These are phyloP conservation scores for Fissipunctia ypsillon DNA, from an alignment of 2,888 invertebrate species.

Conservation along the genomic window DNA sequence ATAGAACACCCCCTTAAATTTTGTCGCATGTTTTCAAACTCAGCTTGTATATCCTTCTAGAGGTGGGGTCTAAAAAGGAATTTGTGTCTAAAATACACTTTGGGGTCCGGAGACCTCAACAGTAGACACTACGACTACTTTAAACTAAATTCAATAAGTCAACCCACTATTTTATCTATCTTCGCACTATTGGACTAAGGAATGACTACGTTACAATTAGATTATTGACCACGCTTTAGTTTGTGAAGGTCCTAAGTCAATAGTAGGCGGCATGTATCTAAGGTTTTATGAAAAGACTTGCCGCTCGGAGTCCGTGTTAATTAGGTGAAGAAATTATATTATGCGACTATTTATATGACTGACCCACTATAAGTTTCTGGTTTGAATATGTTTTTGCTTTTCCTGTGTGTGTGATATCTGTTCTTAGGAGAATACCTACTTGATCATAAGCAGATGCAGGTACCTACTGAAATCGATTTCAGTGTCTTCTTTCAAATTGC, in stretches of 20 bases:
- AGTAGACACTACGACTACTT: not conserved
- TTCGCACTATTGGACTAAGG: conserved; percentile 8
- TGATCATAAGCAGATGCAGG: too few species aligned
- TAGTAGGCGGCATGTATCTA: conserved; percentile 39
- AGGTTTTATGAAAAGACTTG: conserved; percentile 40
- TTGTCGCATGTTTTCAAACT: too few species aligned
- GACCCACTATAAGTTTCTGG: not conserved
- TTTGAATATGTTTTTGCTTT: not conserved
- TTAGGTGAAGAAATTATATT: conserved; percentile 47
- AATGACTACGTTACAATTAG: conserved; percentile 34
- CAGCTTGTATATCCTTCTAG: too few species aligned
- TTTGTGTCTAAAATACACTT: not conserved
- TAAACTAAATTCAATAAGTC: conserved; percentile 18
- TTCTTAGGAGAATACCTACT: too few species aligned
- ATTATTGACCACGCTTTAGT: conserved; percentile 45
- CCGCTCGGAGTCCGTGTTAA: conserved; percentile 31
- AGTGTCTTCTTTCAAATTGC: not conserved
- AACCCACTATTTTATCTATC: not conserved
- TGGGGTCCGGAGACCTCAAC: not conserved
- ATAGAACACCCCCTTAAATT: too few species aligned
- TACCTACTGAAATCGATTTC: too few species aligned
- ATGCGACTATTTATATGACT: not conserved
- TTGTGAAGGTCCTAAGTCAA: conserved; percentile 46
- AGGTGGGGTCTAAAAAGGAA: not conserved
- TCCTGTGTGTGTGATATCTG: not conserved